Evolutionary conservation across 1,140 invertebrate genomes (phyloP).

Genomic region (Micrasema longulum): DNA sequence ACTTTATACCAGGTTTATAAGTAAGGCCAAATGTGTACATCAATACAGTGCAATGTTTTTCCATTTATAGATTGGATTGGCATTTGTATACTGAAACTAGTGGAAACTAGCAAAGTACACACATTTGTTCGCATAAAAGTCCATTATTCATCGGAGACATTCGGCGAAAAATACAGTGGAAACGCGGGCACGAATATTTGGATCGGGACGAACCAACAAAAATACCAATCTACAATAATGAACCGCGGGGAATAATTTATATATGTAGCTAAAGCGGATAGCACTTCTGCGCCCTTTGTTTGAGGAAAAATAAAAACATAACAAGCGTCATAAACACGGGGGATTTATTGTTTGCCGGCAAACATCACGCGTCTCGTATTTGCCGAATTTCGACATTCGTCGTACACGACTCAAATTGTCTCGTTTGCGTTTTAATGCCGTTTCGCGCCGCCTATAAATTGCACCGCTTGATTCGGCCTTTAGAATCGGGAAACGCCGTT

Average conservation of each 20-base stretch:
- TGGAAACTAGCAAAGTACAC: too few relatives aligned
- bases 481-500: too few relatives aligned
- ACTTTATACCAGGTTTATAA: too few relatives aligned
- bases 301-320: constrained; percentile 26
- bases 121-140: not conserved
- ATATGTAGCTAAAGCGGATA: constrained; percentile 12
- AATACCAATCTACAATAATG: constrained; percentile 31
- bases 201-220: not conserved
- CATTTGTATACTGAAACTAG: too few relatives aligned
- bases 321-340: constrained; percentile 22
- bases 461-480: too few relatives aligned
- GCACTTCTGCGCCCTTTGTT: constrained; percentile 3
- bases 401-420: not conserved
- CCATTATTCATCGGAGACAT: constrained; percentile 11
- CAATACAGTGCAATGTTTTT: too few relatives aligned
- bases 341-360: constrained; percentile 22
- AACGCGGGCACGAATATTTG: constrained; percentile 23
- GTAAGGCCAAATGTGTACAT: too few relatives aligned
- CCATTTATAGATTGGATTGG: too few relatives aligned
- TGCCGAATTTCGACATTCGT: constrained; percentile 10
- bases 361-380: constrained; percentile 35
- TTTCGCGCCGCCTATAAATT: not conserved
- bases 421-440: constrained; percentile 5
- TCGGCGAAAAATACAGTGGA: constrained; percentile 11
- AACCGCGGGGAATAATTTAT: constrained; percentile 31